Percentiles rank a stretch among this genome's conserved stretches.
Conservation (phyloP, 2,888 invertebrate species). For the Microctonus hyperodae region DNA sequence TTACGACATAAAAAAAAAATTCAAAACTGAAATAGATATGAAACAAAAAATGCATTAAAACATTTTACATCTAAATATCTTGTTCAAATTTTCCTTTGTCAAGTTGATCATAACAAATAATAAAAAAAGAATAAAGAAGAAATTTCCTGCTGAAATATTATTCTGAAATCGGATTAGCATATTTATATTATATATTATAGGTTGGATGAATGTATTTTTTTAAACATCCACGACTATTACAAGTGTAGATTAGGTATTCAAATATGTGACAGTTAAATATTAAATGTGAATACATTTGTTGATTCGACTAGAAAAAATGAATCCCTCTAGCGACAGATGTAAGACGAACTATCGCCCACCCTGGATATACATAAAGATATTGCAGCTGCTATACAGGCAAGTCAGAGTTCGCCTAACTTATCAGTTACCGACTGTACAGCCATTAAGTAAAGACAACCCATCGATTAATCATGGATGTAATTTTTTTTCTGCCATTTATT, state of each 20-base stretch:
- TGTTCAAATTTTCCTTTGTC: no score
- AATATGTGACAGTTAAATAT: constrained; percentile 8
- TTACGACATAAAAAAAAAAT: not conserved
- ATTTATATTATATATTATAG: not conserved
- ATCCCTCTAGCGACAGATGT: constrained; percentile 51
- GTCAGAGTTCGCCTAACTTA: constrained; percentile 55
- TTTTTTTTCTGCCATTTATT: no score
- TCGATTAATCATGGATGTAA: constrained; percentile 10
- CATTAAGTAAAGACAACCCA: constrained; percentile 33
- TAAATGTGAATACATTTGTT: constrained; percentile 14
- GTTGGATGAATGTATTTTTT: not conserved
- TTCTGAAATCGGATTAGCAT: not conserved
- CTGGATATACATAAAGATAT: constrained; percentile 39
- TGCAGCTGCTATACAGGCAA: constrained; percentile 54
- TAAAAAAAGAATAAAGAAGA: constrained; percentile 3
- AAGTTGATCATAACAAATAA: no score
- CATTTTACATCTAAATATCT: not conserved
- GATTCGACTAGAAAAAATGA: constrained; percentile 16
- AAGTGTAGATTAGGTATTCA: constrained; percentile 10
- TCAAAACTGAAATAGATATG: not conserved
- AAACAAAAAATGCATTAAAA: not conserved
- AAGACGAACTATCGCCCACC: constrained; percentile 46
- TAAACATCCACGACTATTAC: not conserved
- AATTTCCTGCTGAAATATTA: not conserved
- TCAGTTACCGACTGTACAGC: constrained; percentile 50